Conservation (phyloP, 2,888 invertebrate genomes). For the Athrips mouffetella region DNA sequence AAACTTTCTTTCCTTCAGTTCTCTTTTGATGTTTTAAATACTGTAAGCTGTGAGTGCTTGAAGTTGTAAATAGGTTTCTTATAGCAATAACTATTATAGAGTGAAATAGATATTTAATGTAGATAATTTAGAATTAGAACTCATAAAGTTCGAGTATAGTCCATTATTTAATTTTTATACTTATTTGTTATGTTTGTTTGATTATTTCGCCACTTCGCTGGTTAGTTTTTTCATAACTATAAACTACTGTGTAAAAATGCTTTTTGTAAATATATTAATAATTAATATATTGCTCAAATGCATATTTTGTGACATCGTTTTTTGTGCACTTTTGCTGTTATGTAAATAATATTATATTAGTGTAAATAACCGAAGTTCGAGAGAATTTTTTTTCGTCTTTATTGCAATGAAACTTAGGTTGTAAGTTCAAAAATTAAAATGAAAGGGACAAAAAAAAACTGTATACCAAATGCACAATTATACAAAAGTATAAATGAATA, state of each 20-base stretch:
- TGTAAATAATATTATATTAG: slow-evolving; percentile 69
- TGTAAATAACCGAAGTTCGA: slow-evolving; percentile 45
- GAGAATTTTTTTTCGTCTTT: slow-evolving; percentile 46
- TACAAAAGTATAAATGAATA: slow-evolving; percentile 53
- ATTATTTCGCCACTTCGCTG: slow-evolving; percentile 1
- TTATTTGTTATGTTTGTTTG: background rate
- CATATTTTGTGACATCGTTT: slow-evolving; percentile 77
- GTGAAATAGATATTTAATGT: slow-evolving; percentile 29
- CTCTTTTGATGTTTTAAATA: slow-evolving; percentile 55
- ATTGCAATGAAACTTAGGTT: slow-evolving; percentile 35
- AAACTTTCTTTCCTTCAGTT: slow-evolving; percentile 47
- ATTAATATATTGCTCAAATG: slow-evolving; percentile 76
- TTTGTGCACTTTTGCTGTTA: slow-evolving; percentile 76
- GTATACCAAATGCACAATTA: slow-evolving; percentile 75
- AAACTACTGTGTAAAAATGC: slow-evolving; percentile 44
- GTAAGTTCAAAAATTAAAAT: slow-evolving; percentile 55
- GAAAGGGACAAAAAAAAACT: slow-evolving; percentile 67
- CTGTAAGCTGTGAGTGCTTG: slow-evolving; percentile 36
- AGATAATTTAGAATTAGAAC: slow-evolving; percentile 11
- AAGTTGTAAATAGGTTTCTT: slow-evolving; percentile 50
- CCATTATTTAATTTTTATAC: background rate
- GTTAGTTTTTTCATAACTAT: slow-evolving; percentile 12
- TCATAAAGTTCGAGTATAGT: background rate
- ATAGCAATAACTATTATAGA: slow-evolving; percentile 62
- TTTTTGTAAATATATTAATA: slow-evolving; percentile 65